phyloP scores from a whole-genome alignment of 1,140 invertebrate genomes.

The Lordiphosa collinella region DNA sequence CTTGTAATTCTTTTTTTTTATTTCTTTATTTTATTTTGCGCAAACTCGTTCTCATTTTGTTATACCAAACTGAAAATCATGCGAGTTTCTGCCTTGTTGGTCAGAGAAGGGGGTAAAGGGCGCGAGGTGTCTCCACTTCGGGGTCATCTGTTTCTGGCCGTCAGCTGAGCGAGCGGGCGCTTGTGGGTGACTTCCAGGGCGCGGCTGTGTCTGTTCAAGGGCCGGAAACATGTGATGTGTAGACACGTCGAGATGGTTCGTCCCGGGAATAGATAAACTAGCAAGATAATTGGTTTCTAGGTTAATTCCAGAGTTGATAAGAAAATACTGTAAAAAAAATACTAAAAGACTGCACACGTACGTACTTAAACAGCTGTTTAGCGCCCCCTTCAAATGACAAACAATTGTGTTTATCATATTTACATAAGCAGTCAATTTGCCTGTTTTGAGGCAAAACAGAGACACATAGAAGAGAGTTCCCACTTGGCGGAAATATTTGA shows the following conservation, averaged over 20 bases:
- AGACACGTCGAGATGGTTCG: constrained; percentile 2
- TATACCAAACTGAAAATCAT: constrained; percentile 74
- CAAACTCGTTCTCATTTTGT: constrained; percentile 38
- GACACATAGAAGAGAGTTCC: too few relatives aligned
- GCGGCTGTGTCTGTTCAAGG: constrained; percentile 20
- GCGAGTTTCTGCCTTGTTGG: constrained; percentile 45
- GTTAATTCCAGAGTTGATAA: too few relatives aligned
- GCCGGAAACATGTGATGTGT: constrained; percentile 22
- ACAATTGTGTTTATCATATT: too few relatives aligned
- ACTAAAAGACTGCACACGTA: too few relatives aligned
- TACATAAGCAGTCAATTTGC: too few relatives aligned
- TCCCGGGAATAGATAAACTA: constrained; percentile 11
- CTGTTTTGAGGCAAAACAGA: too few relatives aligned
- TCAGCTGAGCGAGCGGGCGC: constrained; percentile 49
- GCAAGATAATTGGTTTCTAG: neutral
- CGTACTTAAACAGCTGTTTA: too few relatives aligned
- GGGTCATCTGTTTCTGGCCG: constrained; percentile 62
- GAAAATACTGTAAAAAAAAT: too few relatives aligned
- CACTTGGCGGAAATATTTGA: too few relatives aligned
- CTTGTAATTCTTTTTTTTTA: constrained; percentile 29
- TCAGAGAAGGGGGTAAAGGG: constrained; percentile 1
- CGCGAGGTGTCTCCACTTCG: constrained; percentile 18
- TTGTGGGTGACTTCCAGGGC: constrained; percentile 23
- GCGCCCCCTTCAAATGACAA: too few relatives aligned
- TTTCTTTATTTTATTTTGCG: constrained; percentile 12